Base-by-base conservation (phyloP, 2,113 vertebrate species). In the Meles meles region DNA sequence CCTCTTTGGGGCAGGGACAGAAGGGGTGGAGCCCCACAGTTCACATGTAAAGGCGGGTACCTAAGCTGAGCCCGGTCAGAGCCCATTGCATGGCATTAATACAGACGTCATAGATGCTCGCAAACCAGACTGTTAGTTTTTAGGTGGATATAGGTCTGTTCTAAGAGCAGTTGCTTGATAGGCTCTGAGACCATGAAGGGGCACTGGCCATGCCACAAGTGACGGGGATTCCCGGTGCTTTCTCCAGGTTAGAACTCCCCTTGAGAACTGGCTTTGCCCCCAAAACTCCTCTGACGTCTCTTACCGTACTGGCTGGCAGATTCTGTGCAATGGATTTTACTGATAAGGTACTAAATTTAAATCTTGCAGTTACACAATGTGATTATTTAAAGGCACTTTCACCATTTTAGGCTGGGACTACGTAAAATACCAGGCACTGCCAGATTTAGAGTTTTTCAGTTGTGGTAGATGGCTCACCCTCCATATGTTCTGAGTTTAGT, bases 291-390 rank as follows among this genome's bases (percentile, higher is more conserved):
- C 0, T 65, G 27, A 31, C 44, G 0, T 2, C 14, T 59, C 6
- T 23, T 31, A 34, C 77, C 10, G 55, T 17, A 17, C 31, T 10
- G 47, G 17, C 31, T 59, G 37, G 39, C 9, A 89, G 89, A 14
- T 88, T 72, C 82, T 55, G 37, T 79, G n/a, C 74, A 65, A 17
- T 89, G 63, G 55, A 31, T 85, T 81, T 49, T 72, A 39, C 81
- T 37, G 29, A 42, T 61, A 34, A 83, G 69, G 42, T 86, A 7
- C 27, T 42, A 13, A 55, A 31, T 87, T 47, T 61, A 67, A 87
- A 27, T 52, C 44, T 81, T n/a, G 42, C 52, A n/a, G 5, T 76
- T 44, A 23, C 3, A 15, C 4, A 15, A 21, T 23, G 12, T 77
- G 42, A n/a, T 61, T 52, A 25, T 25, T 88, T 88, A 20, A 47